These are phyloP conservation scores for Rachycentron canadum DNA, from an alignment of 2,797 vertebrate genomes.

Conservation along the genomic window DNA sequence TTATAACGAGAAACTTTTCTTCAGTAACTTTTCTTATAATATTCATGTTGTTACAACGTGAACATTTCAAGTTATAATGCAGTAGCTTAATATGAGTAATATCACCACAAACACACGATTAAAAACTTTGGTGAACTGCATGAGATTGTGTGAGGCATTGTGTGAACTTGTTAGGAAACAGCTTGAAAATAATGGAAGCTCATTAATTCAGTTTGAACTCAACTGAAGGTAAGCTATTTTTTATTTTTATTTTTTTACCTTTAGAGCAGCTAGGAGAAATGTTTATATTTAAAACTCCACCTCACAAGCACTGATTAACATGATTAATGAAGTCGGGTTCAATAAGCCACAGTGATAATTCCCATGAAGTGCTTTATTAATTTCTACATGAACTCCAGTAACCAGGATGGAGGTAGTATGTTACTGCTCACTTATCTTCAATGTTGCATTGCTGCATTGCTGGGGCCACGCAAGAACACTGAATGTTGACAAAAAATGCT, in stretches of 20 bases:
- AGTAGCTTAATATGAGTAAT: too few relatives aligned
- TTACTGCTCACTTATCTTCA: conserved; percentile 20
- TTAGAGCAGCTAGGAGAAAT: background rate
- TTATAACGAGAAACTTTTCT: too few relatives aligned
- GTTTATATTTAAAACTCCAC: conserved; percentile 21
- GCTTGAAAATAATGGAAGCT: background rate
- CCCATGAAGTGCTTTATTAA: conserved; percentile 35
- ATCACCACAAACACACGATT: too few relatives aligned
- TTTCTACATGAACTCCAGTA: conserved; percentile 37
- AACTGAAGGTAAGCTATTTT: background rate
- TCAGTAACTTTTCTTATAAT: too few relatives aligned
- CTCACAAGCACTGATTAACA: conserved; percentile 18
- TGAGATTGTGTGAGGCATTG: too few relatives aligned
- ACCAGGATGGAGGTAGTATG: conserved; percentile 6
- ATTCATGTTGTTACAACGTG: too few relatives aligned
- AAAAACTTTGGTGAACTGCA: too few relatives aligned
- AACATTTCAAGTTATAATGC: too few relatives aligned
- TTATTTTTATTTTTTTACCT: background rate
- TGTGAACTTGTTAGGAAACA: background rate
- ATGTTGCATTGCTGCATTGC: conserved; percentile 3
- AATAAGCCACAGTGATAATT: conserved; percentile 46
- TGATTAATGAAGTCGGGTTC: conserved; percentile 36
- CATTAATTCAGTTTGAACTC: background rate
- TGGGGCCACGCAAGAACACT: conserved; percentile 17
- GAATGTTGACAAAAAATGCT: conserved; percentile 47